Base-by-base conservation (phyloP, 2,888 invertebrate species). In the Pseudococcus longispinus region DNA sequence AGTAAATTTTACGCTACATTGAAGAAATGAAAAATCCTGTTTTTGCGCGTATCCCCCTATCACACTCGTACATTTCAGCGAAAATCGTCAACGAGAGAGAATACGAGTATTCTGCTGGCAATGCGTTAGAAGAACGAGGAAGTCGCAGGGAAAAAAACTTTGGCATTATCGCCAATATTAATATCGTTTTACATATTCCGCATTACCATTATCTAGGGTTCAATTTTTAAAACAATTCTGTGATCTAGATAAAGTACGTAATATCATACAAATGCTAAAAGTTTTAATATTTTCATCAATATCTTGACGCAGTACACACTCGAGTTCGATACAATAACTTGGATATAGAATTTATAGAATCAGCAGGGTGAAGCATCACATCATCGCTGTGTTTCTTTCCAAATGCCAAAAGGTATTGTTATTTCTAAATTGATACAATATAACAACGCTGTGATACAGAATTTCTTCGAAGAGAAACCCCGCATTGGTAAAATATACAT, bases 121-220 rank as follows among this genome's bases (percentile, higher is more conserved):
- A 60, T 60, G 60, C 60, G 23, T 60, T 60, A 60, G 60, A 23
- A 23, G 5, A 60, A 51, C 51, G 51, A 51, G 51, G 51, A 51
- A 51, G 3, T 51, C n/a, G n/a, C n/a, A 51, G 60, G 23, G 60
- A 60, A 60, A 60, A 51, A 60, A 60, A 60, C 60, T 60, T 60
- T 60, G 60, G 60, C 60, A 60, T 51, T 51, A 51, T 60, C 60
- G 60, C 60, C 60, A 60, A 60, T 60, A 60, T 60, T 60, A 60
- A 60, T 60, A 60, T 60, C 20, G 60, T 60, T 60, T 60, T 60
- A 60, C 23, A 60, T 60, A 60, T 60, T 60, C 60, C 60, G 60
- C 60, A 60, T 23, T 60, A 60, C 60, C 20, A 60, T 13, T 23
- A 20, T 9, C 23, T 23, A 1, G n/a, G 2, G 60, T 60, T 60